Evolutionary conservation across 2,797 vertebrate species (phyloP).

Genomic region (Malurus splendens): DNA sequence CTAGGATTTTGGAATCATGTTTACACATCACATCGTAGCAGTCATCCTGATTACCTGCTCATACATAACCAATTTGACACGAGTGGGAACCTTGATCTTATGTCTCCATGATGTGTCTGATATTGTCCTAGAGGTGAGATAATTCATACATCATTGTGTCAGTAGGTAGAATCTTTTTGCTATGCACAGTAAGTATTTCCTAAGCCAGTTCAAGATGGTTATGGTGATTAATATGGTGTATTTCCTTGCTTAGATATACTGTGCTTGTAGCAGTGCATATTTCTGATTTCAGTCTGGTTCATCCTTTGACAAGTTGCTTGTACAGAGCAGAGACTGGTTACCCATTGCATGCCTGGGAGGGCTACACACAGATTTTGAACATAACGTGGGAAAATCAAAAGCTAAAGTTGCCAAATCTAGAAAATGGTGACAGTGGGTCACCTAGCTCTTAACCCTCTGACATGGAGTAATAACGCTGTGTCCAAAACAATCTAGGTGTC

Average conservation of each 20-base stretch:
- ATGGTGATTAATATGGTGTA: background rate
- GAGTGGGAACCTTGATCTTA: conserved; percentile 88
- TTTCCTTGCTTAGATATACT: background rate
- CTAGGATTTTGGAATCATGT: conserved; percentile 94
- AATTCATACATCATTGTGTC: background rate
- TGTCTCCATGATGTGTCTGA: conserved; percentile 91
- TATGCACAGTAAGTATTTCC: background rate
- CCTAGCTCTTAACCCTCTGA: background rate
- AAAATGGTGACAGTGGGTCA: background rate
- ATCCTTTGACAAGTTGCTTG: background rate
- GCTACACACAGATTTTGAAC: background rate
- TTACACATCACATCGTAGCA: conserved; percentile 87
- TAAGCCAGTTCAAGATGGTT: background rate
- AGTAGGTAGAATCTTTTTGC: background rate
- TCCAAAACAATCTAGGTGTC: background rate
- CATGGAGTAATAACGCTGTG: background rate
- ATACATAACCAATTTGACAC: conserved; percentile 94
- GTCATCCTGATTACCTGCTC: conserved; percentile 89
- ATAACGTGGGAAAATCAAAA: background rate
- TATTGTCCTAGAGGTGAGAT: conserved; percentile 89
- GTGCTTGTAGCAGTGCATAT: rapidly evolving
- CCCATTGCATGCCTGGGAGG: background rate
- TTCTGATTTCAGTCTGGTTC: background rate
- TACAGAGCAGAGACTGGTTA: background rate
- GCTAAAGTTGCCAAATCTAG: background rate